Evolutionary conservation across 2,888 invertebrate species (phyloP).

Genomic region (Hybos culiciformis): DNA sequence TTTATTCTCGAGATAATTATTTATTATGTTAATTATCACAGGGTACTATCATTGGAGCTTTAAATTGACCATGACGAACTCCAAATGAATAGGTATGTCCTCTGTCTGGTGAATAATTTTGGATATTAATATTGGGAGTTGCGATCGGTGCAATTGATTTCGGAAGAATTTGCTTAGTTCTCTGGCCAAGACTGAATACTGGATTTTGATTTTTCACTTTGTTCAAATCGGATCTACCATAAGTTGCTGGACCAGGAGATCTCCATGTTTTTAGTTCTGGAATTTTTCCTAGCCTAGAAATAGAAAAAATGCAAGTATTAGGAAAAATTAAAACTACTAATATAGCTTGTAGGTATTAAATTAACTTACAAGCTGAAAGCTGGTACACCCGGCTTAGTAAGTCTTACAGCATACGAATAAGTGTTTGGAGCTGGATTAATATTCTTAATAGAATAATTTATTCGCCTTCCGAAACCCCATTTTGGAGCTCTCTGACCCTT

Average conservation of each 20-base stretch:
- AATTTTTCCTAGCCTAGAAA: slow-evolving; percentile 23
- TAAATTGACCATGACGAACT: slow-evolving; percentile 23
- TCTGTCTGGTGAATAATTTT: slow-evolving; percentile 26
- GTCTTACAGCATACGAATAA: slow-evolving; percentile 21
- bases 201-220: slow-evolving; percentile 21
- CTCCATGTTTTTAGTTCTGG: slow-evolving; percentile 12
- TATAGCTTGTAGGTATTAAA: neutral
- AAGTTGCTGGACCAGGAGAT: slow-evolving; percentile 32
- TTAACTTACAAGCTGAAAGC: slow-evolving; percentile 27
- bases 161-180: slow-evolving; percentile 7
- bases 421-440: slow-evolving; percentile 27
- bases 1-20: too few species aligned
- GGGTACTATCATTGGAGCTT: slow-evolving; percentile 30
- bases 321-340: neutral
- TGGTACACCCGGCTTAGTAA: slow-evolving; percentile 21
- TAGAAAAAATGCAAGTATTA: neutral
- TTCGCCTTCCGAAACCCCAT: slow-evolving; percentile 39
- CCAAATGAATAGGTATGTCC: slow-evolving; percentile 28
- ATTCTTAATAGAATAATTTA: slow-evolving; percentile 17
- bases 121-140: slow-evolving; percentile 25
- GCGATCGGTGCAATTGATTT: slow-evolving; percentile 24
- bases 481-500: slow-evolving; percentile 32
- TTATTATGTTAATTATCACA: slow-evolving; percentile 30
- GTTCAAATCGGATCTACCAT: slow-evolving; percentile 22
- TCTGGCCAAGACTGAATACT: slow-evolving; percentile 22